Conservation (phyloP, 2,888 invertebrate genomes). For the Incurvaria masculella region DNA sequence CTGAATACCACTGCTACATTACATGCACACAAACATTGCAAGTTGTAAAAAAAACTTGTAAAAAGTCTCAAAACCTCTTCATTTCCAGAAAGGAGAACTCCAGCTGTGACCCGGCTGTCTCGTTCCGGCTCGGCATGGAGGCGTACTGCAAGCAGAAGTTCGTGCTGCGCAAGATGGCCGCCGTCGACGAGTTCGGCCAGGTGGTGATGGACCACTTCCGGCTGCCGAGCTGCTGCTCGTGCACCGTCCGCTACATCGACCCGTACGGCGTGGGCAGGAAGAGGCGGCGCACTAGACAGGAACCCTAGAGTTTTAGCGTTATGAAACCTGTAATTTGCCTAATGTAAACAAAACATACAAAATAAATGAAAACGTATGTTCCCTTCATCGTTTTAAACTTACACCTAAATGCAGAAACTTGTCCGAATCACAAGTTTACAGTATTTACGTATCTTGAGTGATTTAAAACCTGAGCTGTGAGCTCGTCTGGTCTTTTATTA, state of each 20-base stretch:
- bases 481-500: too few relatives aligned
- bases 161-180: slow-evolving; percentile 49
- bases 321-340: too few relatives aligned
- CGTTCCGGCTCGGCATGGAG: slow-evolving; percentile 43
- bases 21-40: neutral
- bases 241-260: slow-evolving; percentile 33
- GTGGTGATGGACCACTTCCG: slow-evolving; percentile 50
- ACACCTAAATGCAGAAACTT: too few relatives aligned
- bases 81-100: slow-evolving; percentile 33
- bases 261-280: neutral
- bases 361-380: too few relatives aligned
- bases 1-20: too few relatives aligned
- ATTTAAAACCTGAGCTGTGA: too few relatives aligned
- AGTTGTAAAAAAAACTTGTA: neutral
- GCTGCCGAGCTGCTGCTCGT: slow-evolving; percentile 75
- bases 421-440: too few relatives aligned
- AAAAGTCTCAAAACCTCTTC: slow-evolving; percentile 10
- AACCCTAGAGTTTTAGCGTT: too few relatives aligned
- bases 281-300: neutral
- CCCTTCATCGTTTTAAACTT: too few relatives aligned
- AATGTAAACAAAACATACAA: too few relatives aligned
- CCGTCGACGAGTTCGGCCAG: slow-evolving; percentile 42
- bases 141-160: slow-evolving; percentile 59
- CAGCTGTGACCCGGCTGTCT: slow-evolving; percentile 47
- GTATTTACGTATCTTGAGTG: too few relatives aligned